A percentile compares a stretch with the other conserved stretches of the same genome.
Evolutionary conservation across 2,797 vertebrate species (phyloP).

Genomic region (Rhinella marina): DNA sequence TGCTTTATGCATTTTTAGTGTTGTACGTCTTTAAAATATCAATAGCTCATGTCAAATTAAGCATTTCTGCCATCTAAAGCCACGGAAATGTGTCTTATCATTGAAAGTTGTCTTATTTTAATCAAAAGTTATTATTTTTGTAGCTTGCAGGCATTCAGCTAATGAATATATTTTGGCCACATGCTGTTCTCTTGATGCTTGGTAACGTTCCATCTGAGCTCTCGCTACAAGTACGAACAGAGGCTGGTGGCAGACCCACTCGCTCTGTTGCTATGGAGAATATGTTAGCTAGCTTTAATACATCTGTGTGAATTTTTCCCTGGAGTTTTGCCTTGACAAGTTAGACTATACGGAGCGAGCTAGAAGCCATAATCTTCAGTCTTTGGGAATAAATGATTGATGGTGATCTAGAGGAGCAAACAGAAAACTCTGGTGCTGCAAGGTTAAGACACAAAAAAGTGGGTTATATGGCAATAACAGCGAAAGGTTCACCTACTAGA

Average conservation of each 20-base stretch:
- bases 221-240: conserved; percentile 59
- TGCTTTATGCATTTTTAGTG: neutral
- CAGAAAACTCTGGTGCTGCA: conserved; percentile 35
- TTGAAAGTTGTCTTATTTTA: conserved; percentile 61
- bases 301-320: conserved; percentile 73
- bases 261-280: conserved; percentile 79
- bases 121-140: conserved; percentile 61
- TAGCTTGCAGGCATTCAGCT: conserved; percentile 60
- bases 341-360: conserved; percentile 68
- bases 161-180: conserved; percentile 65
- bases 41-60: conserved; percentile 7
- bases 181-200: neutral
- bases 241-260: conserved; percentile 67
- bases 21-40: neutral
- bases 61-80: neutral
- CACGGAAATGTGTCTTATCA: conserved; percentile 42
- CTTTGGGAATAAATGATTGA: conserved; percentile 71
- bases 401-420: conserved; percentile 54
- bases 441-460: conserved; percentile 12
- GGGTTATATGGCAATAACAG: conserved; percentile 22
- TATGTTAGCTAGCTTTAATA: conserved; percentile 67
- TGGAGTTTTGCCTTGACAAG: conserved; percentile 70
- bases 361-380: conserved; percentile 72
- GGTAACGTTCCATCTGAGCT: conserved; percentile 59
- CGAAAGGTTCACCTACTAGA: neutral